Conservation (phyloP, 2,888 invertebrate genomes). For the Conchocele bisecta region DNA sequence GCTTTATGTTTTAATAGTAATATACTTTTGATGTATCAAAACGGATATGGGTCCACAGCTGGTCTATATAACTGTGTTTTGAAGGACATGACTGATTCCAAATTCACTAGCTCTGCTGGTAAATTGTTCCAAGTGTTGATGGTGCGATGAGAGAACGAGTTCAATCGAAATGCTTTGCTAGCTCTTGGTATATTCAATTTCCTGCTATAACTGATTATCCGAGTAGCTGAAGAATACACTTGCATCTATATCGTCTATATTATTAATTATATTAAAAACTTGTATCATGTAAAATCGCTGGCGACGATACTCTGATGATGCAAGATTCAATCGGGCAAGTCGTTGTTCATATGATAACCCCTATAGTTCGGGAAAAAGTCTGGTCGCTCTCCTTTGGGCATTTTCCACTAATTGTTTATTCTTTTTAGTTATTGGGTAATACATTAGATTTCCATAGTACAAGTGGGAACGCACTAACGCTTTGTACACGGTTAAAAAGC, state of each 20-base stretch:
- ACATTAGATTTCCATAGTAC: conserved; percentile 22
- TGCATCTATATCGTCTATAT: conserved; percentile 3
- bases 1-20: no score
- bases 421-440: conserved; percentile 23
- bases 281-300: conserved; percentile 15
- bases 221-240: not conserved
- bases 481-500: conserved; percentile 28
- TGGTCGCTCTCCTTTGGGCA: conserved; percentile 24
- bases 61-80: no score
- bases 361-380: conserved; percentile 7
- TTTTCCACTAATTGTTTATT: conserved; percentile 13
- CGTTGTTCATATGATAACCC: conserved; percentile 2
- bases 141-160: no score
- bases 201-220: no score
- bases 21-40: no score
- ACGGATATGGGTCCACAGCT: no score
- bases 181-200: no score
- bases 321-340: conserved; percentile 9
- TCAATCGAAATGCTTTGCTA: no score
- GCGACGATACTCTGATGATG: conserved; percentile 9
- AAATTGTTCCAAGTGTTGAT: no score
- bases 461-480: conserved; percentile 22
- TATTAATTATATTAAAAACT: conserved; percentile 21
- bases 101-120: no score
- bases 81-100: no score